Percentiles rank a stretch among this genome's conserved stretches.
phyloP scores from a whole-genome alignment of 2,797 vertebrate species.

The Petrocephalus sullivani region DNA sequence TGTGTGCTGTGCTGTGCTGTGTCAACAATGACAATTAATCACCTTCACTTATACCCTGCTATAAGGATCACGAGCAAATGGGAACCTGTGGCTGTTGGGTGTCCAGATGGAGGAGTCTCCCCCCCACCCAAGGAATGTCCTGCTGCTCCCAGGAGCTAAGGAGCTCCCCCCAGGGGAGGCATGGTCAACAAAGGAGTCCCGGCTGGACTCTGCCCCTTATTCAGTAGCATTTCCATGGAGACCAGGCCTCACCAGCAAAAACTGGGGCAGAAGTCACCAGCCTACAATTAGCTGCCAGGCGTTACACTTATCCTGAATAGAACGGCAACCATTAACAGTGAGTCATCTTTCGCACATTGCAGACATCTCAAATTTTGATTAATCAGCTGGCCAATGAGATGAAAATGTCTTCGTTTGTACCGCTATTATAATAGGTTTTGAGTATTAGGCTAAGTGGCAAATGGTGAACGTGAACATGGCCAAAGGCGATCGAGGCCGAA shows the following conservation, averaged over 20 bases:
- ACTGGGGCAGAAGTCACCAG: slow-evolving; percentile 18
- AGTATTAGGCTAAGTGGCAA: background rate
- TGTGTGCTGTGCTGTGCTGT: too few relatives aligned
- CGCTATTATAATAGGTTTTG: background rate
- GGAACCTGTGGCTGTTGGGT: background rate
- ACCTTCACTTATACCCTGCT: background rate
- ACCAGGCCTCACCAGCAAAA: slow-evolving; percentile 16
- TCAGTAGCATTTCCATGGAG: slow-evolving; percentile 46
- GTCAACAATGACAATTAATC: too few relatives aligned
- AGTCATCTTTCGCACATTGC: background rate
- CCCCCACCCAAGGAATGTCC: background rate
- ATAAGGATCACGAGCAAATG: background rate
- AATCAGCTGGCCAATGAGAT: background rate
- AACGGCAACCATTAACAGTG: background rate
- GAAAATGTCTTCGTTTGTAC: background rate
- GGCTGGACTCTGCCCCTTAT: slow-evolving; percentile 45
- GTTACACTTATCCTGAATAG: background rate
- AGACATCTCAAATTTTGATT: background rate
- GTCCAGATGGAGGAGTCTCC: background rate
- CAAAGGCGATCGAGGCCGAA: background rate
- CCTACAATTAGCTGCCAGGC: background rate
- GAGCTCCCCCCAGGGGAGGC: slow-evolving; percentile 27
- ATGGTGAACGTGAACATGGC: background rate
- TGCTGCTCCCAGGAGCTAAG: background rate
- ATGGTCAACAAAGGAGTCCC: slow-evolving; percentile 53